Evolutionary conservation across 2,797 vertebrate species (phyloP), one percentile per base, ranked within the genome.

Genomic region (Semaprochilodus insignis): DNA sequence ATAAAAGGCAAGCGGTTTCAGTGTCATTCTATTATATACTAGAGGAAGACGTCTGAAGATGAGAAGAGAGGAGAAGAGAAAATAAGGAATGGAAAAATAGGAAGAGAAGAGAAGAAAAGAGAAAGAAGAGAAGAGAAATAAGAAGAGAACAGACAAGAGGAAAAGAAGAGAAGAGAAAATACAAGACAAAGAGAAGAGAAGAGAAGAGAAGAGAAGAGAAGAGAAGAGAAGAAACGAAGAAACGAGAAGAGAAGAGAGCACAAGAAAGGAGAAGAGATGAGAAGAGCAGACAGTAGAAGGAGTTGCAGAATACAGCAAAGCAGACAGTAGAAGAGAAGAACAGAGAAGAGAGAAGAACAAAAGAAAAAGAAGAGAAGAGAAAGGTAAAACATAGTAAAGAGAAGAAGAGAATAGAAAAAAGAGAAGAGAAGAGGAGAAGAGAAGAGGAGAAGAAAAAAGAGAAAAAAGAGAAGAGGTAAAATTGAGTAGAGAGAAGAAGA

Each of bases 321-420:
- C 1, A 4, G 19, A 57, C 3, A 21, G 17, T 4, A 57, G 55
- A 57, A 7, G 19, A 57, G 55, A 57, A 1, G 19, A 57, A 15
- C 2, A 21, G 5, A 57, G 17, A 19, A 15, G 5, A 57, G 17
- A 4, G 1, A 6, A 19, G 55, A 57, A 15, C 2, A 57, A 4
- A 57, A 15, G 15, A 4, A 16, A 57, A 16, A 83, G 85, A 85
- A 81, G 55, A 76, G 74, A 10, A 21, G 19, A 40, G 40, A 25
- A 25, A 23, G 57, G 25, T 15, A 81, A 1, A 21, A 6, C 23
- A 23, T 67, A 59, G 57, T 51, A 69, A 85, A 81, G 63, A 62
- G 11, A 2, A 62, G 23, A 62, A 62, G 8, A 5, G 59, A 62
- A 62, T 1, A 62, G 6, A 62, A 25, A 7, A 62, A 6, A 25